Evolutionary conservation across 2,113 vertebrate species (phyloP), one percentile per base, ranked within the genome.

Genomic region (Fulica atra): DNA sequence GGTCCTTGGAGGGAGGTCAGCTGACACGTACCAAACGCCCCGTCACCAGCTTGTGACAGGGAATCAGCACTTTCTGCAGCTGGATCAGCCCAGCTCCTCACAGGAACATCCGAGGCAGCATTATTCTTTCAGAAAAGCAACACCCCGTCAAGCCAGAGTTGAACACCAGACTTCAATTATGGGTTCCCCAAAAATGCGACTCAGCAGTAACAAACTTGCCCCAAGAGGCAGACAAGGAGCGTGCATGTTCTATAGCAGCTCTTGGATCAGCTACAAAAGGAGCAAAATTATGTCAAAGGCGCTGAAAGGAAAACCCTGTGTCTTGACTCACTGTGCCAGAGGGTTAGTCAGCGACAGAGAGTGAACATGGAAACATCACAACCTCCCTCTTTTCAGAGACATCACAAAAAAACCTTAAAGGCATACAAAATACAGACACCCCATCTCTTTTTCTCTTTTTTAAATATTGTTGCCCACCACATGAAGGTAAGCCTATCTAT

Each of bases 261-360:
- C 35, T 63, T 19, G 10, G 46, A 86, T 46, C 28, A 63, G 64
- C 60, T 31, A 31, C 3, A 1, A 42, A 65, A 86, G 53, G 33
- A 61, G 29, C 33, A 38, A 78, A 69, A 51, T 14, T 20, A 53
- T 25, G 54, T n/a, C 56, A 78, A 50, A 57, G 1, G 4, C 2
- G 2, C 9, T 28, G 76, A 54, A 50, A 69, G 60, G 26, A 89
- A 82, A 89, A 40, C 13, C 23, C 63, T 60, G 26, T 35, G 48
- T 9, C 51, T 38, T 0, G 0, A 53, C 33, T 19, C 0, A 0
- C 38, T 53, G 44, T n/a, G 26, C 56, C 53, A 79, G 38, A 8
- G 3, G 25, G 20, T 44, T 15, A 38, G 68, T n/a, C 68, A 88
- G 65, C 40, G 66, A 42, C 17, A 0, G 0, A 5, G 14, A 71